phyloP scores from a whole-genome alignment of 2,888 invertebrate genomes.

The Chrysotoxum bicinctum region DNA sequence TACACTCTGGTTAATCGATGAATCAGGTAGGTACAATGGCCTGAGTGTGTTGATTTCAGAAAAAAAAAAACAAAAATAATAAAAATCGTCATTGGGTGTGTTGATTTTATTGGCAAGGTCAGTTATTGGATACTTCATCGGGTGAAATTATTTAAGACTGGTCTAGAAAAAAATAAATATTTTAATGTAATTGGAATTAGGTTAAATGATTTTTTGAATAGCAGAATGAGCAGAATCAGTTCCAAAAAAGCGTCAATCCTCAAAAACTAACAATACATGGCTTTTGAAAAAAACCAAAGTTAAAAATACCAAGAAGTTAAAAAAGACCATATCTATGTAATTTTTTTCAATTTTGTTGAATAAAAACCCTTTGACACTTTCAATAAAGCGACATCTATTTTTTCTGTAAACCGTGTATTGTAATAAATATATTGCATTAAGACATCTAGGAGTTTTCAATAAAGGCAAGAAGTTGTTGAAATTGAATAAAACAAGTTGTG shows the following conservation, averaged over 20 bases:
- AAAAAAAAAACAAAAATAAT: neutral
- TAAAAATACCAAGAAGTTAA: too few species aligned
- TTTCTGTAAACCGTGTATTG: too few species aligned
- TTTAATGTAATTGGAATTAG: neutral
- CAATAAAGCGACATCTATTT: too few species aligned
- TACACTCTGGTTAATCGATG: constrained; percentile 12
- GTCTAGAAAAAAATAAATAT: neutral
- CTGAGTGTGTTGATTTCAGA: constrained; percentile 9
- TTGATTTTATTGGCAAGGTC: constrained; percentile 22
- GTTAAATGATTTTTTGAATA: neutral
- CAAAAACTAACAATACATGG: too few species aligned
- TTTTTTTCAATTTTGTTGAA: too few species aligned
- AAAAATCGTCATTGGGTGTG: neutral
- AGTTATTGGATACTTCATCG: constrained; percentile 1
- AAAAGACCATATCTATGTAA: too few species aligned
- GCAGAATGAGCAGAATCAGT: neutral
- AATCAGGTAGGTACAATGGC: constrained; percentile 39
- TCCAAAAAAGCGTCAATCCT: neutral
- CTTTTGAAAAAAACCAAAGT: too few species aligned
- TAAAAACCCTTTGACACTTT: too few species aligned
- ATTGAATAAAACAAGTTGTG: too few species aligned
- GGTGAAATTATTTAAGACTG: neutral
- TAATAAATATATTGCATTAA: too few species aligned
- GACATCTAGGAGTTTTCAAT: too few species aligned
- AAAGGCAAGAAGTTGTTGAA: too few species aligned